Conservation (phyloP, 2,888 invertebrate species). For the Anagyrus pseudococci region DNA sequence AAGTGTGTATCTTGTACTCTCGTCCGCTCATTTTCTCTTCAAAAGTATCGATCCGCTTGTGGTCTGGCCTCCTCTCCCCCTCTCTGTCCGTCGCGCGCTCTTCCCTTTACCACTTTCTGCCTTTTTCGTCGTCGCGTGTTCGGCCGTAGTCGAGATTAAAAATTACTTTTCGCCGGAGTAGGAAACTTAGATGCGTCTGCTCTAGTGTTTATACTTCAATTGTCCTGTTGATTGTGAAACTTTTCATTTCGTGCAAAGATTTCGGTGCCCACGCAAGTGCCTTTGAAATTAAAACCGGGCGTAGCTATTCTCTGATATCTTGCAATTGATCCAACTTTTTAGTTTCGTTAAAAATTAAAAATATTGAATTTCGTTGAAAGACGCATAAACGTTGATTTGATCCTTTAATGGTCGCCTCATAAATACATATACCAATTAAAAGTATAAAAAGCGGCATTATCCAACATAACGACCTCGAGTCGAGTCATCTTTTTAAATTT, state of each 20-base stretch:
- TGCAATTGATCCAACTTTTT: too few species aligned
- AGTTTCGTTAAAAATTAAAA: too few species aligned
- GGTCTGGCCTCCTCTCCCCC: neutral
- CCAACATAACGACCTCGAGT: too few species aligned
- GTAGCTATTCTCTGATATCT: too few species aligned
- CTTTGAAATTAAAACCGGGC: too few species aligned
- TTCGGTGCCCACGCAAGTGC: neutral
- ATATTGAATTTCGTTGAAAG: too few species aligned
- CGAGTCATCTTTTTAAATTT: too few species aligned
- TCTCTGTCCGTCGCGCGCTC: neutral
- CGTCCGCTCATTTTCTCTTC: constrained; percentile 32
- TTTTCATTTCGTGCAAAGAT: neutral
- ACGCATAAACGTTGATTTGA: too few species aligned
- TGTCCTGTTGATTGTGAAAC: constrained; percentile 15
- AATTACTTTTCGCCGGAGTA: constrained; percentile 23
- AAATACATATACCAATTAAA: too few species aligned
- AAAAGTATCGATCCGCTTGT: constrained; percentile 23
- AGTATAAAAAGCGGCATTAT: too few species aligned
- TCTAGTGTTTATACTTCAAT: constrained; percentile 28
- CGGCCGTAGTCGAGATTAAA: constrained; percentile 28
- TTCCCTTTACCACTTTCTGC: neutral
- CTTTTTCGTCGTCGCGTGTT: constrained; percentile 18
- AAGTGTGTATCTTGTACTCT: constrained; percentile 31
- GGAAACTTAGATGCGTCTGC: constrained; percentile 26
- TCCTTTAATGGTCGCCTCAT: too few species aligned